Base-by-base conservation (phyloP, 2,888 invertebrate genomes). In the Andrena flavipes region DNA sequence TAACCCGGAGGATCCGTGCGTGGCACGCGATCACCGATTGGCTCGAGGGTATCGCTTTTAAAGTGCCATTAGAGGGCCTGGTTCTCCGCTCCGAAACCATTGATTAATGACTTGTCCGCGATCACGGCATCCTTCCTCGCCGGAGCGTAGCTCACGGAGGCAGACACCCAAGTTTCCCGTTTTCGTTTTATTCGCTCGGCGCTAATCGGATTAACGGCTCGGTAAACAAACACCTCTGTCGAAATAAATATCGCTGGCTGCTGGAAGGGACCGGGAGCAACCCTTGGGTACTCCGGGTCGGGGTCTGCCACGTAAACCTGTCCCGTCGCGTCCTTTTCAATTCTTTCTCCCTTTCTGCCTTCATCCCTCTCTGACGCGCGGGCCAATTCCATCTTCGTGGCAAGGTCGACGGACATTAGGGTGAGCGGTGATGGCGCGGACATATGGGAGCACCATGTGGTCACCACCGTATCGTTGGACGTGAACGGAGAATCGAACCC, bases 381-480 rank as follows among this genome's bases (percentile, higher is more conserved):
- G 33, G n/a, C n/a, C 74, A 77, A 88, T 88, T 83, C 74, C 76
- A 84, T 85, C 80, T 80, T 86, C 62, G 42, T 23, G 63, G 65
- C 80, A 63, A 60, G 42, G 49, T 73, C n/a, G 49, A 23, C 29
- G 71, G 49, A 63, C 76, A 30, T 81, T 72, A 54, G 82, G 82
- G 82, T 13, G 33, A 42, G 54, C 56, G 49, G 49, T 42, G 82
- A 73, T 64, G 54, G 73, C 68, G 83, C 90, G 92, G 93, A 93
- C 94, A 94, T 94, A 94, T 94, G 94, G 93, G 93, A 91, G 91
- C 92, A 91, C 92, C 94, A 94, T 94, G 93, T 94, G 94, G 94
- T 92, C 90, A 91, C 87, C 90, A 86, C 86, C 67, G 85, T 85
- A 84, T 83, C 86, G 87, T 85, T 85, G 83, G 83, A 84, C 84